Evolutionary conservation across 92 coral and sea anemone species (phyloP), one percentile per base, ranked within the genome.

Genomic region (Porites divaricata): DNA sequence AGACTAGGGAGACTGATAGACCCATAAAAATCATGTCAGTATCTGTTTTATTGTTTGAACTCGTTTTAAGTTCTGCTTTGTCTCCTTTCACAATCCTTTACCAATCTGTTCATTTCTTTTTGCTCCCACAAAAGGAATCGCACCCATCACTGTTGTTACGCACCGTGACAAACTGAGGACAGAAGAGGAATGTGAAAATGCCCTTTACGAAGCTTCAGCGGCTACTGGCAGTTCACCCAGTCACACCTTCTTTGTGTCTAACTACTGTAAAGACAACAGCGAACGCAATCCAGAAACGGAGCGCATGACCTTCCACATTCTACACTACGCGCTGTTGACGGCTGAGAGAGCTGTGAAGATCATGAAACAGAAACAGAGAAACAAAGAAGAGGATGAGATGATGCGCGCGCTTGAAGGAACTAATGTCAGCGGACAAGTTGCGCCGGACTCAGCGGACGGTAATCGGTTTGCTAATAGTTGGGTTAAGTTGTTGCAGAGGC

Each of bases 161-260:
- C 81, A 76, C 81, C 24, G 56, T 19, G 69, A 76, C 57, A 28
- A 56, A 9, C 81, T 88, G 24, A 65, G 15, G 4, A 67, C 74
- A 8, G 68, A 70, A 6, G 52, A 74, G 19, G 86, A 79, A 0
- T 52, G 85, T 21, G 41, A 61, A 26, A 26, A 75, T 1, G 81
- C 70, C 26, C 81, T 26, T 15, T 26, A 26, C 8, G 52, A 76
- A 28, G 81, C 81, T 28, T 76, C 67, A 0, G 69, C 17, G 2
- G 95, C 95, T 21, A 91, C 95, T 3, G 92, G 90, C 10, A 91
- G 92, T 88, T 11, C 59, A 0, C 81, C 50, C 7, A 70, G 74
- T 76, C 92, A 89, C 63, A 82, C 90, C 0, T 92, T 91, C 94
- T 88, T 91, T 62, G 84, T 87, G 59, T 67, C 85, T 66, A 91